Percentiles rank a stretch among this genome's conserved stretches.
These are phyloP conservation scores for Watsonalla binaria DNA, from an alignment of 2,888 invertebrate species.

Conservation along the genomic window DNA sequence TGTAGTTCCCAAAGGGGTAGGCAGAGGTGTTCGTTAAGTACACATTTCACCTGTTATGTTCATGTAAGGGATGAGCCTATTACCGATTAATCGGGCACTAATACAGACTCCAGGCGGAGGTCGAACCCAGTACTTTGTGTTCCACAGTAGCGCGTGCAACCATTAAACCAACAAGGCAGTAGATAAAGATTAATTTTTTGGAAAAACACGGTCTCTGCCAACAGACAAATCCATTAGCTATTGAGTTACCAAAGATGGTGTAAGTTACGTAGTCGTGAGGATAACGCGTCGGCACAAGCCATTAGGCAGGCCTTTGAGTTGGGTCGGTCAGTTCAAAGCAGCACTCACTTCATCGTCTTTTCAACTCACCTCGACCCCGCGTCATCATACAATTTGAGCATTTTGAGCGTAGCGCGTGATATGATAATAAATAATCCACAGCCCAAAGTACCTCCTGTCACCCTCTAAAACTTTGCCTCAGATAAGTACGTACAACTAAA, in stretches of 20 bases:
- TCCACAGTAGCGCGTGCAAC: too few species aligned
- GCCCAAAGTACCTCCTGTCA: conserved; percentile 34
- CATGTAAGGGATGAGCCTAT: too few species aligned
- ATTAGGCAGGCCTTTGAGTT: conserved; percentile 60
- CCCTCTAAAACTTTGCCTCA: conserved; percentile 32
- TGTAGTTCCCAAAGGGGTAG: too few species aligned
- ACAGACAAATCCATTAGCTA: conserved; percentile 22
- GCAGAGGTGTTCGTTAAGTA: too few species aligned
- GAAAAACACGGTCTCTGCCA: neutral
- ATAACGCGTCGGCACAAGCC: conserved; percentile 53
- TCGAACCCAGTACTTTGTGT: too few species aligned
- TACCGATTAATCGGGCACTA: too few species aligned
- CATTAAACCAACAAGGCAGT: neutral
- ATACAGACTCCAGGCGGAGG: too few species aligned
- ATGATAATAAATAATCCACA: conserved; percentile 40
- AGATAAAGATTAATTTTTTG: neutral
- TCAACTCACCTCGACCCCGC: conserved; percentile 43
- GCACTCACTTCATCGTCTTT: conserved; percentile 56
- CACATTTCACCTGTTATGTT: too few species aligned
- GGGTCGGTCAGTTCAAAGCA: conserved; percentile 55
- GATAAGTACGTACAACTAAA: conserved; percentile 36
- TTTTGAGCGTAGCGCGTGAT: conserved; percentile 21
- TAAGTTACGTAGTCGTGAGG: conserved; percentile 25
- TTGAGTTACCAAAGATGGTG: conserved; percentile 17
- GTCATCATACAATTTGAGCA: conserved; percentile 47